Evolutionary conservation across 2,888 invertebrate genomes (phyloP), one percentile per base, ranked within the genome.

Genomic region (Megaustenia siamemsis): DNA sequence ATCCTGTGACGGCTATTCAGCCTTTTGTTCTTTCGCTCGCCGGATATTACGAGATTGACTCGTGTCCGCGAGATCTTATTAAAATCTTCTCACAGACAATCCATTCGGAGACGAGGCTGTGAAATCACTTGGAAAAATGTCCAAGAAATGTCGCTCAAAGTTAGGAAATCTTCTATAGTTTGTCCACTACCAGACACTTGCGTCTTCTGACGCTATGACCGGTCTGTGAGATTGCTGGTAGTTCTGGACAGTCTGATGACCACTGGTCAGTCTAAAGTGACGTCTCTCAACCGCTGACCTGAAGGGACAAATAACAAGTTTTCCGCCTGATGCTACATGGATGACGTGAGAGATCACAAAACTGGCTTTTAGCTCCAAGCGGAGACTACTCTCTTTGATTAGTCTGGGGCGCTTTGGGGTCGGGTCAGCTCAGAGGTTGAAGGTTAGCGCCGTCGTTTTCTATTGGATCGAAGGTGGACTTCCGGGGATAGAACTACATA

Each of bases 191-290:
- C 35, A 2, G 69, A 40, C 69, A 43, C 12, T 43, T 43, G 40
- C 21, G 28, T 75, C 32, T 75, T 38, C 18, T 28, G 28, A 73
- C 15, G 21, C 6, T 43, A n/a, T 49, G 1, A 28, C 5, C 35
- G 38, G 24, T 38, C 40, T 2, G 28, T 6, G 24, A 5, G 2
- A 12, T 45, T 28, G 43, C 12, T 18, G 49, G 15, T 10, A 24
- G 12, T 56, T 35, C 38, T 38, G 76, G 76, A 77, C 76, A 77
- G 76, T 77, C 38, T 38, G 76, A 77, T 77, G 76, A 77, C 76
- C 76, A 77, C 10, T 77, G 76, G 76, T 77, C 76, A 77, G 76
- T 77, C 10, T 21, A 40, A 77, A 77, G 76, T 77, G 76, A 77
- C 76, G 53, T 60, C 21, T 38, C 18, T 15, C 38, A 60, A 53